These are phyloP conservation scores for Meandrina meandrites DNA, from an alignment of 92 coral and sea anemone genomes.

Conservation along the genomic window DNA sequence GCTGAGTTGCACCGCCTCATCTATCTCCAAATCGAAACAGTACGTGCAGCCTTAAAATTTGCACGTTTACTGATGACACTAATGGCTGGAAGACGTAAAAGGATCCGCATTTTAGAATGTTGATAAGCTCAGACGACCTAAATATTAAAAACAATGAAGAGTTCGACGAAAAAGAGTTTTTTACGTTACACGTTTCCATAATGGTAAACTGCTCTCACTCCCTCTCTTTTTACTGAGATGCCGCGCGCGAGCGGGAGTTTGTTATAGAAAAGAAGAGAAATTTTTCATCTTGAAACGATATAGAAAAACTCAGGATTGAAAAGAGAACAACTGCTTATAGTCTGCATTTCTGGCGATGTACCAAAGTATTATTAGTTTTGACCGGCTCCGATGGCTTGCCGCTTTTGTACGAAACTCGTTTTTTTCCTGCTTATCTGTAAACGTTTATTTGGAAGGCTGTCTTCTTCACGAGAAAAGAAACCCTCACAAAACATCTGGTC, in stretches of 20 bases:
- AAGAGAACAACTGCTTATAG: no score
- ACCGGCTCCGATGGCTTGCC: no score
- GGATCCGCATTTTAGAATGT: neutral
- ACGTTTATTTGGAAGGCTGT: neutral
- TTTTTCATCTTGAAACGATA: neutral
- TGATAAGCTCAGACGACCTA: neutral
- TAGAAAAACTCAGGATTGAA: neutral
- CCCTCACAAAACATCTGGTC: neutral
- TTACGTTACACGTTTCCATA: neutral
- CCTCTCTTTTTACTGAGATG: neutral
- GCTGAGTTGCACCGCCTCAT: neutral
- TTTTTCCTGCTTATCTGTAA: neutral
- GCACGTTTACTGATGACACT: neutral
- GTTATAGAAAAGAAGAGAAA: neutral
- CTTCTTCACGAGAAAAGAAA: conserved; percentile 3
- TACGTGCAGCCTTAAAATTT: neutral
- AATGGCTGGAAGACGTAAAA: neutral
- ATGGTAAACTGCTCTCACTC: neutral
- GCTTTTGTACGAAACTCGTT: neutral
- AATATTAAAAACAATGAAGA: neutral
- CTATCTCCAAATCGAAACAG: neutral
- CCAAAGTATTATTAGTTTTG: no score
- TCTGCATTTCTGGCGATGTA: no score
- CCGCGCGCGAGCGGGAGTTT: neutral
- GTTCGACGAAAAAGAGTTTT: neutral